Base-by-base conservation (phyloP, 2,888 invertebrate species). In the Cabera pusaria region DNA sequence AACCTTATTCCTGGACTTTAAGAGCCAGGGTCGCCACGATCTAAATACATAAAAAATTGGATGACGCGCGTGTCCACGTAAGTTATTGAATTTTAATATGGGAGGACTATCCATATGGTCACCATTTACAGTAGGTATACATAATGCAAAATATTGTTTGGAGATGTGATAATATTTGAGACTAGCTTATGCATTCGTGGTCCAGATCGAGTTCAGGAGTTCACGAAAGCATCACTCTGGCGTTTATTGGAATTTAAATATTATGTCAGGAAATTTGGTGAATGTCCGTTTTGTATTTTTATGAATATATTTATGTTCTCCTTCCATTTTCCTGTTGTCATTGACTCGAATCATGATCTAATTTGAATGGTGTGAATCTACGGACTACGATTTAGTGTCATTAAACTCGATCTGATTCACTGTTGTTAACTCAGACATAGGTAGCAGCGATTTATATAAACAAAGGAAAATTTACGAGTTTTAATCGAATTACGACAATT, bases 31-130 rank as follows among this genome's bases (percentile, higher is more conserved):
- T 48, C 39, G 52, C 44, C 49, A 44, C 58, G 59, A 24, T 42
- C 70, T 45, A 64, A 64, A 85, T 85, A 76, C 79, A 85, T 85
- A 66, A 83, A 70, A 79, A 72, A 85, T 84, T 20, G 37, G 54
- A 56, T 82, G 80, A 81, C 79, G 81, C 52, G 46, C 48, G 62
- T 57, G 51, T 53, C 61, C 56, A 75, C 77, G 73, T 66, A 76
- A 73, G 69, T 68, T 64, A 76, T 72, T 76, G 82, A 76, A 84
- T 83, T 77, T 79, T 70, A 81, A 84, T 69, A 44, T 6, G 6
- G 2, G 25, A 22, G 25, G 43, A 46, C 33, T 52, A 32, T 31
- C 33, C 43, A 43, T 34, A 24, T 23, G 14, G 26, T 35, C 21
- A 36, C 32, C 20, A n/a, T n/a, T n/a, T n/a, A n/a, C n/a, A n/a